A percentile compares a stretch with the other conserved stretches of the same genome.
These are phyloP conservation scores for Conus betulinus DNA, from an alignment of 1,140 invertebrate species.

Conservation along the genomic window DNA sequence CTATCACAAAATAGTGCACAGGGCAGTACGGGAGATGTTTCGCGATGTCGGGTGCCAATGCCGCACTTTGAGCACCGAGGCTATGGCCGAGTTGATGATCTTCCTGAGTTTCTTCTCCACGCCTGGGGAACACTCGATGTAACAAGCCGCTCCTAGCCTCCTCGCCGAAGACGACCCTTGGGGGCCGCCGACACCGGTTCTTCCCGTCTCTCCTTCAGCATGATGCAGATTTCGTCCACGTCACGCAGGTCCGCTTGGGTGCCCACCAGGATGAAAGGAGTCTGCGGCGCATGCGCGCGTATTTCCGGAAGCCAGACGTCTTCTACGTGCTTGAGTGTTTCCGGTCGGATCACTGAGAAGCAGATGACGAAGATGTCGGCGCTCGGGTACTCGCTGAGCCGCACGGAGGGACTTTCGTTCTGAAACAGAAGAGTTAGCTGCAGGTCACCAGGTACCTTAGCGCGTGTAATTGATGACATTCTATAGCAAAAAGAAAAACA, in stretches of 20 bases:
- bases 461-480: too few relatives aligned
- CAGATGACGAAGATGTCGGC: slow-evolving; percentile 67
- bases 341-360: slow-evolving; percentile 61
- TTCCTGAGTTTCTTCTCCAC: slow-evolving; percentile 58
- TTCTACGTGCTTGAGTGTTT: slow-evolving; percentile 61
- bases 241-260: slow-evolving; percentile 63
- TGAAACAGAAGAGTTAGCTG: slow-evolving; percentile 13
- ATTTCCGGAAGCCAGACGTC: slow-evolving; percentile 66
- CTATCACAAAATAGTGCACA: slow-evolving; percentile 32
- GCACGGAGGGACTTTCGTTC: slow-evolving; percentile 46
- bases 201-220: slow-evolving; percentile 42
- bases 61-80: slow-evolving; percentile 48
- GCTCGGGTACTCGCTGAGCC: slow-evolving; percentile 46
- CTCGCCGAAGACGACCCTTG: slow-evolving; percentile 49
- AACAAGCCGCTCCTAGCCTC: slow-evolving; percentile 54
- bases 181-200: slow-evolving; percentile 39
- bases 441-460: neutral
- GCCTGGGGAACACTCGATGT: slow-evolving; percentile 76
- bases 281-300: slow-evolving; percentile 43
- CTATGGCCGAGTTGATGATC: slow-evolving; percentile 58
- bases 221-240: slow-evolving; percentile 36
- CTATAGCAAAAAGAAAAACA: neutral
- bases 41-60: neutral
- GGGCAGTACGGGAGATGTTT: too few relatives aligned
- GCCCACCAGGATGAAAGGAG: slow-evolving; percentile 63